phyloP scores from a whole-genome alignment of 1,140 invertebrate species.

The Bradysia coprophila region DNA sequence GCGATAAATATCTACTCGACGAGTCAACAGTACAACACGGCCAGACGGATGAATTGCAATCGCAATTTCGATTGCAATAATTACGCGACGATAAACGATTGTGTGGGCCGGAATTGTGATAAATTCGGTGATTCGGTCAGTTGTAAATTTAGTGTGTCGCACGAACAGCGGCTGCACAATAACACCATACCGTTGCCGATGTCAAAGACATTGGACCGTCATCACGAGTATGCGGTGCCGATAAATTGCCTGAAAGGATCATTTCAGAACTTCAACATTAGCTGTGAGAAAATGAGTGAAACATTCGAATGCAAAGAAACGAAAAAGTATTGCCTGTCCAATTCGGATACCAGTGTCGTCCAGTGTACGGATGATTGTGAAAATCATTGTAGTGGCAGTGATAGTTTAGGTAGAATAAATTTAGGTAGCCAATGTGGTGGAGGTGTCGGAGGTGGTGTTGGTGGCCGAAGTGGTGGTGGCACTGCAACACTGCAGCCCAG shows the following conservation, averaged over 20 bases:
- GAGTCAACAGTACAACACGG: conserved; percentile 12
- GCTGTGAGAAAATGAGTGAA: not conserved
- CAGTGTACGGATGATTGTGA: not conserved
- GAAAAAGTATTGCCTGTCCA: not conserved
- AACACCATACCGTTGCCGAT: not conserved
- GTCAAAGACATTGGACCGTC: conserved; percentile 14
- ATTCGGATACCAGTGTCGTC: not conserved
- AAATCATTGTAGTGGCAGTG: not conserved
- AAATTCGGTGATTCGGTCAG: conserved; percentile 11
- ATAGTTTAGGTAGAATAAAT: not conserved
- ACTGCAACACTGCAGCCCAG: too few relatives aligned
- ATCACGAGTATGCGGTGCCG: conserved; percentile 22
- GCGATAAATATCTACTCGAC: conserved; percentile 45
- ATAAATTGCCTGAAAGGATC: conserved; percentile 7
- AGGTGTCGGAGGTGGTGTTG: not conserved
- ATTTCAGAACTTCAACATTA: not conserved
- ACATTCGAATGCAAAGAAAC: not conserved
- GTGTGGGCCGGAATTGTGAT: conserved; percentile 7
- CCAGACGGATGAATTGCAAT: conserved; percentile 6
- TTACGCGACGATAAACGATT: conserved; percentile 22
- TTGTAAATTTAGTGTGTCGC: conserved; percentile 20
- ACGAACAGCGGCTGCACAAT: conserved; percentile 10
- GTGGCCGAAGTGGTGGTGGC: not conserved
- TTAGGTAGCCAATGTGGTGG: not conserved
- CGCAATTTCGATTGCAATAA: conserved; percentile 19